phyloP scores from a whole-genome alignment of 64 coral and sea anemone genomes.

The Montipora capricornis region DNA sequence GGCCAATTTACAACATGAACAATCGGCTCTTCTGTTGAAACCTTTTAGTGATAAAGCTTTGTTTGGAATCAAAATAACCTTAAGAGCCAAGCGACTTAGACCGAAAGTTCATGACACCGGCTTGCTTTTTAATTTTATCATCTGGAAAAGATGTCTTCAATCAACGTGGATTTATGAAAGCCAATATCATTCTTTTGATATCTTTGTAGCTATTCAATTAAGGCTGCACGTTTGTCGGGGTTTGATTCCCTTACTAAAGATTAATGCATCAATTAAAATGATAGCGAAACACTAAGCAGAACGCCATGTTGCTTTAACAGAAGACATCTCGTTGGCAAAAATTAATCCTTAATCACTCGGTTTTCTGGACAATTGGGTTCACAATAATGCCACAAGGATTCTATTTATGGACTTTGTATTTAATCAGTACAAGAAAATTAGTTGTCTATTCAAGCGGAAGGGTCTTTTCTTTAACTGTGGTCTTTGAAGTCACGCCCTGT shows the following conservation, averaged over 20 bases:
- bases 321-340: background rate
- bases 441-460: constrained; percentile 51
- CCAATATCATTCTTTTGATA: constrained; percentile 10
- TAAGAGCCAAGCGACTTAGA: background rate
- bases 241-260: background rate
- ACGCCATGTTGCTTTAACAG: background rate
- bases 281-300: constrained; percentile 34
- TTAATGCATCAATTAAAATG: constrained; percentile 30
- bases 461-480: constrained; percentile 26
- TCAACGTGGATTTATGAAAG: constrained; percentile 48
- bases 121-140: constrained; percentile 22
- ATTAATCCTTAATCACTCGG: background rate
- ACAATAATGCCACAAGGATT: constrained; percentile 8
- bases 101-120: background rate
- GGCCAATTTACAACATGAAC: background rate
- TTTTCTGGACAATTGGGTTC: background rate
- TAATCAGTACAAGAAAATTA: constrained; percentile 30
- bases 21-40: constrained; percentile 22
- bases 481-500: constrained; percentile 56
- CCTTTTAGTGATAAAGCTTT: constrained; percentile 34
- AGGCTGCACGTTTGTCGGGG: constrained; percentile 2
- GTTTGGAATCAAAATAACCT: constrained; percentile 43
- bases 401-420: constrained; percentile 9
- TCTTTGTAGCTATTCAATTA: constrained; percentile 57
- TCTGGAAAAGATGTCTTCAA: constrained; percentile 2